Conservation (phyloP, 2,797 vertebrate genomes). For the Eupleurogrammus muticus region DNA sequence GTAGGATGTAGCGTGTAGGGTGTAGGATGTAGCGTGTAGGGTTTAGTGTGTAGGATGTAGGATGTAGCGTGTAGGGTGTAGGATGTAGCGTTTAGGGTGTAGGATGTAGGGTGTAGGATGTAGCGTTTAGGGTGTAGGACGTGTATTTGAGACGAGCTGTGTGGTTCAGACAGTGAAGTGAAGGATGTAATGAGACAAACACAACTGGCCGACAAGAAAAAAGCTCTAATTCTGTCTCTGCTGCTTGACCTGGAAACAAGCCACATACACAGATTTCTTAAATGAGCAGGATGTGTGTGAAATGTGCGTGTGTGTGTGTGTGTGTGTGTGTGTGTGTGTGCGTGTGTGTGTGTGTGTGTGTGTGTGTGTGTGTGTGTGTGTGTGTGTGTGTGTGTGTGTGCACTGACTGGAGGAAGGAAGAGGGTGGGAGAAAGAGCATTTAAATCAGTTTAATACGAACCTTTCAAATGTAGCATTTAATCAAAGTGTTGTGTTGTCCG, state of each 20-base stretch:
- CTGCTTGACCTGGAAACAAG: slow-evolving; percentile 76
- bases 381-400: slow-evolving; percentile 8
- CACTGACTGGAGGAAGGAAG: neutral
- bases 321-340: neutral
- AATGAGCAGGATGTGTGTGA: slow-evolving; percentile 47
- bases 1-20: no score
- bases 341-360: slow-evolving; percentile 5
- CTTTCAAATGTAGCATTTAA: no score
- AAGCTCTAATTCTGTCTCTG: slow-evolving; percentile 70
- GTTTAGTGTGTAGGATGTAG: no score
- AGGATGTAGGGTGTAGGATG: no score
- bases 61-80: no score
- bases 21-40: no score
- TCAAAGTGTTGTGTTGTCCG: no score
- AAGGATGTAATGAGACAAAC: slow-evolving; percentile 64
- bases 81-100: no score
- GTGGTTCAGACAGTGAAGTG: slow-evolving; percentile 26
- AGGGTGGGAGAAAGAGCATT: neutral
- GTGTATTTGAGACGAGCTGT: slow-evolving; percentile 38
- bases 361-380: neutral
- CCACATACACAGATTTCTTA: slow-evolving; percentile 44
- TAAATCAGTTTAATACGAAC: neutral
- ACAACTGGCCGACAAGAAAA: slow-evolving; percentile 55
- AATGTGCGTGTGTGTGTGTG: neutral
- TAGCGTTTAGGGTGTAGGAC: slow-evolving; percentile 29